Base-by-base conservation (phyloP, 2,113 vertebrate genomes). In the Procavia capensis region DNA sequence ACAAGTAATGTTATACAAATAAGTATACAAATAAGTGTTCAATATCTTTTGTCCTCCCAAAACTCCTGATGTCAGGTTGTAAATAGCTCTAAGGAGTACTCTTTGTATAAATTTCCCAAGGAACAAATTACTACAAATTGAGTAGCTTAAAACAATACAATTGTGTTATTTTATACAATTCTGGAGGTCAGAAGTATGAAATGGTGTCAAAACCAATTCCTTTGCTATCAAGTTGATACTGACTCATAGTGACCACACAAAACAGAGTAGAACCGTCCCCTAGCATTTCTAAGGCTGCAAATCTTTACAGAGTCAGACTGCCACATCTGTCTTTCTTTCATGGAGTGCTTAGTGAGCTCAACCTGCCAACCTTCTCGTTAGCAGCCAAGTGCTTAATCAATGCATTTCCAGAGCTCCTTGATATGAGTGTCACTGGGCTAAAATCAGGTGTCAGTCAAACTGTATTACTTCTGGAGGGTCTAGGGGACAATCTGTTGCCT, bases 1-100 rank as follows among this genome's bases (percentile, higher is more conserved):
- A 57, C 43, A 95, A n/a, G 11, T 70, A 50, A 86, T 85, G 88
- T 34, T 59, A n/a, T n/a, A n/a, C n/a, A n/a, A n/a, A n/a, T n/a
- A n/a, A n/a, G 25, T 85, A 70, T 13, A 93, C 20, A 45, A 3
- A 11, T 29, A 50, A n/a, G n/a, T 50, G n/a, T 31, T 94, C 34
- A 9, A 4, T 89, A 41, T 22, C 29, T 45, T 27, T 24, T n/a
- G n/a, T 24, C 66, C 7, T 24, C 2, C 5, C 39, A 36, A 36
- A 70, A 59, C 4, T n/a, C 27, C 25, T 70, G 9, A 94, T 75
- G 57, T 2, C 57, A 31, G 61, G 0, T 31, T 63, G 34, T 66
- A 36, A 95, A 66, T 9, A 94, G 59, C 17, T 81, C 45, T n/a
- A 41, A 81, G 19, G 25, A 36, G 45, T 68, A 70, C 39, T 64